Percentiles rank a stretch among this genome's conserved stretches.
Conservation (phyloP, 2,888 invertebrate genomes). For the Monochamus alternatus region DNA sequence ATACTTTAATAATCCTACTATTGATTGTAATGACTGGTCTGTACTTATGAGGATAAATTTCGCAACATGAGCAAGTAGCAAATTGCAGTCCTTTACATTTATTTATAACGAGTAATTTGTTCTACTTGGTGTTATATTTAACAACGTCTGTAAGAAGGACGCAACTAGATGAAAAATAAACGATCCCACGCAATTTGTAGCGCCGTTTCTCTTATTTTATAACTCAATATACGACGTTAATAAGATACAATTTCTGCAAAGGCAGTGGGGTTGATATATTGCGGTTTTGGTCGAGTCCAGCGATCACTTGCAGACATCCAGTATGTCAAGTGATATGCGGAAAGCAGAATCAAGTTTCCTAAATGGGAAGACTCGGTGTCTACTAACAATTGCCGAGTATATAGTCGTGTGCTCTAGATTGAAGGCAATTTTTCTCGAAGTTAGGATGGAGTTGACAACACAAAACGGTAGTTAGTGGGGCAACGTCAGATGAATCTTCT, state of each 20-base stretch:
- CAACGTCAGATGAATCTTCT: not conserved
- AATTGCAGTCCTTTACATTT: slow-evolving; percentile 24
- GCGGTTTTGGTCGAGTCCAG: slow-evolving; percentile 29
- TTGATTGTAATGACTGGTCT: not conserved
- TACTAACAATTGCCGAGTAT: slow-evolving; percentile 11
- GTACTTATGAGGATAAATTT: slow-evolving; percentile 24
- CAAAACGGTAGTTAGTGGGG: not conserved
- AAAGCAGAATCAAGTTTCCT: slow-evolving; percentile 37
- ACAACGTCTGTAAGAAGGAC: slow-evolving; percentile 21
- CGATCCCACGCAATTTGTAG: slow-evolving; percentile 33
- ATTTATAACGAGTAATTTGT: slow-evolving; percentile 32
- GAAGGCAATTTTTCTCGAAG: slow-evolving; percentile 20
- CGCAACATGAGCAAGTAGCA: slow-evolving; percentile 31
- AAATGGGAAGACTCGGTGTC: slow-evolving; percentile 24
- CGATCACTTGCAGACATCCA: slow-evolving; percentile 10
- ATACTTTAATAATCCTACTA: not conserved
- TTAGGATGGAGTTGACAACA: not conserved
- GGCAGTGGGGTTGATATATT: slow-evolving; percentile 38
- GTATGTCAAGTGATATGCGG: slow-evolving; percentile 33
- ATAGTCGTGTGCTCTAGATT: slow-evolving; percentile 19
- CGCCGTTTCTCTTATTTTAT: slow-evolving; percentile 32
- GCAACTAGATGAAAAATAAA: slow-evolving; percentile 22
- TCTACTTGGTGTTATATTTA: slow-evolving; percentile 28
- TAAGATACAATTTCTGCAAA: slow-evolving; percentile 29
- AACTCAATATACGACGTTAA: slow-evolving; percentile 37